A percentile compares a stretch with the other conserved stretches of the same genome.
phyloP scores from a whole-genome alignment of 1,140 invertebrate species.

The Vollenhovia emeryi region DNA sequence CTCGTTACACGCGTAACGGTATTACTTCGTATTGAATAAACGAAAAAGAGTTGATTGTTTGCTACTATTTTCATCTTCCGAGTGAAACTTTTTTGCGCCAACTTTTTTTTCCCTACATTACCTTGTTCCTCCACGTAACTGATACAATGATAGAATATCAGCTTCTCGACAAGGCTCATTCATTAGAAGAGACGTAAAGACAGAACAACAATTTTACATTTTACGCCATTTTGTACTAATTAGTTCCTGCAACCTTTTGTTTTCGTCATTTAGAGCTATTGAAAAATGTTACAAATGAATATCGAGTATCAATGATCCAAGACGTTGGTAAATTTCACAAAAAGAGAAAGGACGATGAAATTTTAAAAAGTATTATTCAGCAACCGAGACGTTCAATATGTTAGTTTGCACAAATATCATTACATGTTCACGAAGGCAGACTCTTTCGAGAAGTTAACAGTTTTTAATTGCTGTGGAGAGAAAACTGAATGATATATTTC shows the following conservation, averaged over 20 bases:
- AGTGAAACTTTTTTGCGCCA: neutral
- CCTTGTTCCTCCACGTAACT: neutral
- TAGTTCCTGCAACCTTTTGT: neutral
- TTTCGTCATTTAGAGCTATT: neutral
- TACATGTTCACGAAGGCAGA: neutral
- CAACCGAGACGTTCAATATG: neutral
- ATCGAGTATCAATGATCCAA: neutral
- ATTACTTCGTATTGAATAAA: neutral
- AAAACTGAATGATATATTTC: neutral
- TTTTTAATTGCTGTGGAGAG: neutral
- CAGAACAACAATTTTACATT: neutral
- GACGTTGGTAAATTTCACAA: neutral
- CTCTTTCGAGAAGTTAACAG: neutral
- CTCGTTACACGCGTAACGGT: neutral
- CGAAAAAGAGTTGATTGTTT: neutral
- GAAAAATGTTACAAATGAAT: neutral
- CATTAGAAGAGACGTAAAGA: neutral
- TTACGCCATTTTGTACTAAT: neutral
- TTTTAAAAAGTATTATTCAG: neutral
- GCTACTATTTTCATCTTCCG: neutral
- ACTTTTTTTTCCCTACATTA: neutral
- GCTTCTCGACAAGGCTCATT: neutral
- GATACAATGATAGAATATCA: neutral
- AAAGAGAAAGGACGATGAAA: neutral
- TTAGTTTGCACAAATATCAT: neutral